Base-by-base conservation (phyloP, 2,888 invertebrate species). In the Epinotia bilunana region DNA sequence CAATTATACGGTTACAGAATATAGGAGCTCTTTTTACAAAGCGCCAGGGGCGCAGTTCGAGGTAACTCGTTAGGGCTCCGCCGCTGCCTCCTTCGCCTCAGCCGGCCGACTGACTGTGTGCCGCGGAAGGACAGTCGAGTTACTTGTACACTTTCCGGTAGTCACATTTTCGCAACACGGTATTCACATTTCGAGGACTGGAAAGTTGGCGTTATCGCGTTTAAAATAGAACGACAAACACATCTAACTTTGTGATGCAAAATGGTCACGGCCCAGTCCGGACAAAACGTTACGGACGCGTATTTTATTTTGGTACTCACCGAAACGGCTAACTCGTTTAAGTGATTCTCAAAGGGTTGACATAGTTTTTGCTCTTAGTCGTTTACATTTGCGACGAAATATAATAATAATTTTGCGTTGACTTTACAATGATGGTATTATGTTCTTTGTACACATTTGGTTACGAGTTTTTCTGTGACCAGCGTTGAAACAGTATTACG, bases 141-240 rank as follows among this genome's bases (percentile, higher is more conserved):
- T 92, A 92, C 92, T 93, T 92, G 93, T 89, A 86, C 90, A 90
- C 92, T 93, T 92, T 93, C 93, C 93, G 93, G 88, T 93, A 93
- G 93, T 93, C 93, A 93, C 93, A 94, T 93, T 94, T 93, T 93
- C 91, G 88, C 93, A 90, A 94, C 93, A 94, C 92, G 93, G 91
- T 92, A 94, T 93, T 94, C 93, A 92, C 93, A 94, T 94, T 94
- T 93, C 90, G 92, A 93, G 92, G 87, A 90, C 91, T 91, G 90
- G 89, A 90, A 93, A 93, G 93, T 93, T 93, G 88, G 91, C 92
- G 90, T 93, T 94, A 93, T 93, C 93, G 93, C 89, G 88, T 93
- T 91, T 93, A 91, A 93, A 93, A 94, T 93, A 91, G 92, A 91
- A 91, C 92, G 91, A 89, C 92, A 90, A 89, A 90, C 91, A 89